phyloP scores from a whole-genome alignment of 2,113 vertebrate species.

The Eublepharis macularius region DNA sequence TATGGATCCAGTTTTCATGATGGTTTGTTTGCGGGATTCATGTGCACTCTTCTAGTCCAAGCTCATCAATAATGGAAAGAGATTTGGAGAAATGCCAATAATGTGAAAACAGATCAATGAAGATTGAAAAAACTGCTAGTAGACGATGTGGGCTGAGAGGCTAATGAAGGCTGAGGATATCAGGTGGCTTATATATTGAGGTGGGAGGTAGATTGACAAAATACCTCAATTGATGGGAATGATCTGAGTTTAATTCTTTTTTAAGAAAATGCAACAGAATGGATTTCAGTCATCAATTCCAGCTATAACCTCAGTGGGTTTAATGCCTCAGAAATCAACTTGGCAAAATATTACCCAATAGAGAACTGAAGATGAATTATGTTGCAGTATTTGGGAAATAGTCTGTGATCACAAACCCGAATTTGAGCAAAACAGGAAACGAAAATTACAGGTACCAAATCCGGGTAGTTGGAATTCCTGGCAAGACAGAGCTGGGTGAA shows the following conservation, averaged over 20 bases:
- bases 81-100: not conserved
- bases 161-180: not conserved
- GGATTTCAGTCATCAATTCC: not conserved
- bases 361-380: not conserved
- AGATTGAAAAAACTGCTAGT: not conserved
- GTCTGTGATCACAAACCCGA: not conserved
- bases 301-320: not conserved
- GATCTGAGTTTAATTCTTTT: not conserved
- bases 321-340: not conserved
- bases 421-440: not conserved
- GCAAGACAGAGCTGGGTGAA: too few species aligned
- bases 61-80: not conserved
- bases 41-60: not conserved
- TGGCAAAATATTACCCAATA: not conserved
- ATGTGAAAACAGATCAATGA: not conserved
- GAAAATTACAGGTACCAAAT: not conserved
- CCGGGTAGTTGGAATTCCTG: not conserved
- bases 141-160: not conserved
- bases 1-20: not conserved
- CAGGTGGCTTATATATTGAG: not conserved
- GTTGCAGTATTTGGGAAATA: too few species aligned
- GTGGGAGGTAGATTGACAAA: not conserved
- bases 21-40: not conserved
- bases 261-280: not conserved
- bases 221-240: not conserved